Evolutionary conservation across 2,113 vertebrate species (phyloP).

Genomic region (Marmota monax): DNA sequence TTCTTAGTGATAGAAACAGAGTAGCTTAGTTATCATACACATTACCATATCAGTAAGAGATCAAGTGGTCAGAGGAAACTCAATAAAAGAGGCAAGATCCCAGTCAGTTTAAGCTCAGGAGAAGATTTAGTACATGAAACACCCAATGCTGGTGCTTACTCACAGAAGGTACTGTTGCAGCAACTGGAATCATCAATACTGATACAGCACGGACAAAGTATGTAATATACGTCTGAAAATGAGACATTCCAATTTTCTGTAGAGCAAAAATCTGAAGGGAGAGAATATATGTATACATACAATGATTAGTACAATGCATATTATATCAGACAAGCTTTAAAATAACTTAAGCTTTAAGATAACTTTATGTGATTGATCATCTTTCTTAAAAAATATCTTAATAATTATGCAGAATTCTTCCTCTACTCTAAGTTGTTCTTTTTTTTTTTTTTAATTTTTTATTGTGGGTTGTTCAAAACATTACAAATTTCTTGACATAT

Average conservation of each 20-base stretch:
- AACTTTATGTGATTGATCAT: not conserved
- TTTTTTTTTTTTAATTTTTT: not conserved
- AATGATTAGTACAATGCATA: slow-evolving; percentile 16
- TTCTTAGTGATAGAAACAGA: not conserved
- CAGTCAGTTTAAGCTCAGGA: not conserved
- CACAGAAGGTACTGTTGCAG: slow-evolving; percentile 94
- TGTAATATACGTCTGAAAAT: slow-evolving; percentile 88
- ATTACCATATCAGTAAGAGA: not conserved
- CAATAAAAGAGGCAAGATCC: not conserved
- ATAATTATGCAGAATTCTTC: not conserved
- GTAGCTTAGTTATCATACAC: not conserved
- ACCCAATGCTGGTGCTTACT: slow-evolving; percentile 76
- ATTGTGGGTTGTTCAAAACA: no score
- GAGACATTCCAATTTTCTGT: slow-evolving; percentile 85
- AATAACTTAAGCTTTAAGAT: not conserved
- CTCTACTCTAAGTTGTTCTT: no score
- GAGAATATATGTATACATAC: slow-evolving; percentile 51
- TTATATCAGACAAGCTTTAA: slow-evolving; percentile 54
- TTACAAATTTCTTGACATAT: no score
- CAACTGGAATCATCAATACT: slow-evolving; percentile 94
- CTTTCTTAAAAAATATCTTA: not conserved
- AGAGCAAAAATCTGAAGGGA: slow-evolving; percentile 91
- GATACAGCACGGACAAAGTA: slow-evolving; percentile 90
- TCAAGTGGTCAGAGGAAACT: not conserved
- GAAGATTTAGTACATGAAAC: not conserved